Conservation (phyloP, 2,888 invertebrate species). For the Ferdinandea cuprea region DNA sequence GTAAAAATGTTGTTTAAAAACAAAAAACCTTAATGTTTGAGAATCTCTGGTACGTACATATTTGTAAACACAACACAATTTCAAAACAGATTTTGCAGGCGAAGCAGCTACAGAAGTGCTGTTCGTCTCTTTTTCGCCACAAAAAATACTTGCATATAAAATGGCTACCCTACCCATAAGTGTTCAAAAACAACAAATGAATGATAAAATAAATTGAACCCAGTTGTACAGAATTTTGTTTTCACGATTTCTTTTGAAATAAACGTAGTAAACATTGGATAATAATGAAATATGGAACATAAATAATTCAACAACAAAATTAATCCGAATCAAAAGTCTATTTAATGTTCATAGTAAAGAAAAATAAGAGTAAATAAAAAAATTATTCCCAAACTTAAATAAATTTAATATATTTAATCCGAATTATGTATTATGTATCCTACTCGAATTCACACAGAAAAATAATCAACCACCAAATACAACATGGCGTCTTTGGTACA, state of each 20-base stretch:
- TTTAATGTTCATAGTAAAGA: not conserved
- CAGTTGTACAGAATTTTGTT: no score
- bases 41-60: constrained; percentile 4
- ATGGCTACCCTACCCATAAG: constrained; percentile 18
- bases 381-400: not conserved
- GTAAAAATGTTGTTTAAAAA: not conserved
- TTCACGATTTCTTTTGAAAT: no score
- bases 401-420: not conserved
- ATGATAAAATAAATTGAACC: not conserved
- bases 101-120: no score
- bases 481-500: constrained; percentile 38
- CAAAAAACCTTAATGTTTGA: constrained; percentile 32
- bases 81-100: no score
- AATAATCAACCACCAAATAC: constrained; percentile 9
- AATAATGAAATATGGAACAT: not conserved
- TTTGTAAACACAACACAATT: not conserved
- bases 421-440: constrained; percentile 3
- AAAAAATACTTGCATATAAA: not conserved
- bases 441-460: not conserved
- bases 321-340: no score
- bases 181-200: not conserved
- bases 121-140: constrained; percentile 5
- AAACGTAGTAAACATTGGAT: not conserved
- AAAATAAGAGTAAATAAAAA: not conserved
- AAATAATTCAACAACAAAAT: not conserved